Conservation (phyloP, 2,888 invertebrate genomes). For the Mesorhabditis sp. region DNA sequence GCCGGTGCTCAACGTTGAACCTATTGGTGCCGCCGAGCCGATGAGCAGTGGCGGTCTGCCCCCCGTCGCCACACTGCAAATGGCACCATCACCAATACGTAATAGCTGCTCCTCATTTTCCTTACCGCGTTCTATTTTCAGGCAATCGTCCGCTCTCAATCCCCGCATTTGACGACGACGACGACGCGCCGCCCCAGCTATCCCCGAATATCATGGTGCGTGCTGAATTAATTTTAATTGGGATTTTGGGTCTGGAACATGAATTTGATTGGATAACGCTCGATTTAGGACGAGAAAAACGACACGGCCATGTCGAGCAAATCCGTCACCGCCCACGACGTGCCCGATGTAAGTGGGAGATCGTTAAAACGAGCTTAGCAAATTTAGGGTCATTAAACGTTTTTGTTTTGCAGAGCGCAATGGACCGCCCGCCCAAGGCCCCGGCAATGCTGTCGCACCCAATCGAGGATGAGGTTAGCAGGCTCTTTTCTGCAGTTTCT, state of each 20-base stretch:
- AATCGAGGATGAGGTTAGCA: slow-evolving; percentile 11
- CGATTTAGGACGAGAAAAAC: slow-evolving; percentile 11
- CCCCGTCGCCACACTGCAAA: neutral
- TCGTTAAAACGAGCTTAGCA: neutral
- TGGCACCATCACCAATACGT: neutral
- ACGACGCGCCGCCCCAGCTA: slow-evolving; percentile 25
- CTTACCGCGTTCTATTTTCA: no score
- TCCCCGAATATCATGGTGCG: slow-evolving; percentile 18
- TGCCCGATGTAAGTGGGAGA: slow-evolving; percentile 5
- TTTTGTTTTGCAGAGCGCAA: slow-evolving; percentile 5
- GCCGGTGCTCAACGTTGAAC: neutral
- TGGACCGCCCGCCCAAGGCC: slow-evolving; percentile 21
- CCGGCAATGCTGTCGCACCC: slow-evolving; percentile 12
- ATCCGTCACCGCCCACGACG: slow-evolving; percentile 6
- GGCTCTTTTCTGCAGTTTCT: neutral
- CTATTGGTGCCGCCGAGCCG: neutral
- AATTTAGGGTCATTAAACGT: neutral
- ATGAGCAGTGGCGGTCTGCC: neutral
- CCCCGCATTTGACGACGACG: neutral
- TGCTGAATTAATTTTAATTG: neutral
- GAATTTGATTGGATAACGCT: no score
- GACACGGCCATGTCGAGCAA: slow-evolving; percentile 11
- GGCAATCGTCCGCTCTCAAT: no score
- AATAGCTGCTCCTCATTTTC: neutral
- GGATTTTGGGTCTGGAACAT: no score